Conservation (phyloP, 2,888 invertebrate genomes). For the Apocheima hispidaria region DNA sequence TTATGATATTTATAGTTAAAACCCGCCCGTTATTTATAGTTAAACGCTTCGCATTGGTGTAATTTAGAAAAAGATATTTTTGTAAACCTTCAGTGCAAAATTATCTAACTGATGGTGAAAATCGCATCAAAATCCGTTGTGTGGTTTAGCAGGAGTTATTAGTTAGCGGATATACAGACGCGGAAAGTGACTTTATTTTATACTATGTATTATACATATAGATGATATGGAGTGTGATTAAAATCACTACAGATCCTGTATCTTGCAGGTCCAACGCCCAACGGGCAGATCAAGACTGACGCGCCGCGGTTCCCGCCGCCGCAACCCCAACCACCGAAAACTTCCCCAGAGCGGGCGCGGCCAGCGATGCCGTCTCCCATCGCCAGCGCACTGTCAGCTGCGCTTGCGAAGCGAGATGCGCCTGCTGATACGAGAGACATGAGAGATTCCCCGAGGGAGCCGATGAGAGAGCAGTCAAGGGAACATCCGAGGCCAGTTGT, state of each 20-base stretch:
- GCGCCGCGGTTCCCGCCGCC: constrained; percentile 71
- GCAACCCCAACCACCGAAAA: constrained; percentile 59
- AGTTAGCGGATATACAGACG: no score
- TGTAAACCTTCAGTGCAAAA: neutral
- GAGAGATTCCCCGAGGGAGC: constrained; percentile 64
- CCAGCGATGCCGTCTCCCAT: constrained; percentile 58
- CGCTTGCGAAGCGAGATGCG: constrained; percentile 62
- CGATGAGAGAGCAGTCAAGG: constrained; percentile 70
- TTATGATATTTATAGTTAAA: no score
- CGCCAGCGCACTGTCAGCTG: constrained; percentile 72
- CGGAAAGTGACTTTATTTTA: no score
- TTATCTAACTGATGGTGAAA: no score
- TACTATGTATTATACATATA: neutral
- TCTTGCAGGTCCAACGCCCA: constrained; percentile 67
- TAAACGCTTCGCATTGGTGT: no score
- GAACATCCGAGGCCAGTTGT: constrained; percentile 64
- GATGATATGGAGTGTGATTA: neutral
- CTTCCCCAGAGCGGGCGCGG: constrained; percentile 70
- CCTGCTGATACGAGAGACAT: constrained; percentile 44
- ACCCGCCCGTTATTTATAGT: no score
- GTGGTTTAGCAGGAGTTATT: no score
- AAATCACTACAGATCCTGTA: neutral
- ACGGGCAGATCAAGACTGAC: constrained; percentile 73
- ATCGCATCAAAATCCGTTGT: no score
- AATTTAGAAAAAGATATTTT: no score